phyloP scores from a whole-genome alignment of 2,113 vertebrate genomes.

The Antechinus stuartii region DNA sequence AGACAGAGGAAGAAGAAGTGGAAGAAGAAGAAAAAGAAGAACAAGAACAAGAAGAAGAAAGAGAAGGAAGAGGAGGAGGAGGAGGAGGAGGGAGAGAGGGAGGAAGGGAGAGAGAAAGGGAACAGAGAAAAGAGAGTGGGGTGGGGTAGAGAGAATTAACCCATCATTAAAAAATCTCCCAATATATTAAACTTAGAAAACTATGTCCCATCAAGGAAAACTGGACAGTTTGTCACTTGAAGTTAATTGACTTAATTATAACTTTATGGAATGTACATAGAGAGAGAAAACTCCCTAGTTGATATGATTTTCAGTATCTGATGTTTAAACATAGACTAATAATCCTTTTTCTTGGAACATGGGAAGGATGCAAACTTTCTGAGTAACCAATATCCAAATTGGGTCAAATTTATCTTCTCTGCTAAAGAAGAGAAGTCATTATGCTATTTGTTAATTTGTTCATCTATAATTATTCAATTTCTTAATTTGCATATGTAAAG shows the following conservation, averaged over 20 bases:
- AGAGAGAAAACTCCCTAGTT: slow-evolving; percentile 54
- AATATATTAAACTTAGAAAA: slow-evolving; percentile 71
- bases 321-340: background rate
- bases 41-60: too few species aligned
- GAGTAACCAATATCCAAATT: slow-evolving; percentile 49
- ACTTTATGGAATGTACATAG: slow-evolving; percentile 70
- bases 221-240: slow-evolving; percentile 79
- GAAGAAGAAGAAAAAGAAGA: too few species aligned
- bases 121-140: background rate
- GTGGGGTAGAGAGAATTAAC: background rate
- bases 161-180: slow-evolving; percentile 62
- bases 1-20: too few species aligned
- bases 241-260: slow-evolving; percentile 73
- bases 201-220: slow-evolving; percentile 78
- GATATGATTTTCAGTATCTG: slow-evolving; percentile 1
- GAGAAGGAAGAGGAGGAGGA: too few species aligned
- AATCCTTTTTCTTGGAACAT: slow-evolving; percentile 33
- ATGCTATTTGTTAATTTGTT: slow-evolving; percentile 1
- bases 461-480: background rate
- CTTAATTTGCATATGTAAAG: background rate
- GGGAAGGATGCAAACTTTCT: slow-evolving; percentile 37
- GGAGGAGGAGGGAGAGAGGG: too few species aligned
- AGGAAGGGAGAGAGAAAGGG: too few species aligned
- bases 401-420: slow-evolving; percentile 17
- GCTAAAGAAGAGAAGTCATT: background rate